Conservation (phyloP, 1,140 invertebrate species). For the Laodelphax striatellus region DNA sequence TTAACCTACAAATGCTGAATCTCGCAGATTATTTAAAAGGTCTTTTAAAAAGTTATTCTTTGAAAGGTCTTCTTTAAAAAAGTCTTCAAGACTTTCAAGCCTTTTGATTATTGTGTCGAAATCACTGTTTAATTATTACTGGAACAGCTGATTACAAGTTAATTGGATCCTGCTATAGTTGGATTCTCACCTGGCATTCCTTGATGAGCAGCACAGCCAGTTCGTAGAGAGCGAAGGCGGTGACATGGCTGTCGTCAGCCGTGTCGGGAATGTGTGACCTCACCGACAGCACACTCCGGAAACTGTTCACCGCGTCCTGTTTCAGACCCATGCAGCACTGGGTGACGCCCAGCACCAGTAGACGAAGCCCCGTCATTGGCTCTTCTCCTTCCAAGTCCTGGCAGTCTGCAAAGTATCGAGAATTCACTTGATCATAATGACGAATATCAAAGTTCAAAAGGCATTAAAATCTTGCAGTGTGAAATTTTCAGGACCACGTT, state of each 20-base stretch:
- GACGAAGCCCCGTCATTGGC: conserved; percentile 42
- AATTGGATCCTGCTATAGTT: too few species aligned
- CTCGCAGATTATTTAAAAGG: too few species aligned
- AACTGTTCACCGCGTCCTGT: conserved; percentile 37
- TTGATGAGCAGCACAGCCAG: conserved; percentile 42
- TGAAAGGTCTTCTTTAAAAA: too few species aligned
- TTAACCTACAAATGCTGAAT: too few species aligned
- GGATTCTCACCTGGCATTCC: conserved; percentile 34
- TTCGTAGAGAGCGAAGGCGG: conserved; percentile 56
- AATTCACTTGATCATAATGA: neutral
- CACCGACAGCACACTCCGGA: conserved; percentile 36
- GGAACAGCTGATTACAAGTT: too few species aligned
- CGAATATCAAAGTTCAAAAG: too few species aligned
- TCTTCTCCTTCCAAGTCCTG: conserved; percentile 30
- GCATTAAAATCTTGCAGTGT: too few species aligned
- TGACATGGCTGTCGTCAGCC: conserved; percentile 45
- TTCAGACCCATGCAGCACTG: conserved; percentile 34
- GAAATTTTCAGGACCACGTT: too few species aligned
- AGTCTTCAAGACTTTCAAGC: too few species aligned
- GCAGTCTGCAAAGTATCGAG: conserved; percentile 29
- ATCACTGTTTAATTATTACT: too few species aligned
- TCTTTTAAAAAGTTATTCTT: too few species aligned
- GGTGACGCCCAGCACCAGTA: conserved; percentile 40
- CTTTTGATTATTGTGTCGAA: too few species aligned
- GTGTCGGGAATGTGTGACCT: conserved; percentile 27